Base-by-base conservation (phyloP, 2,888 invertebrate genomes). In the Desoria tigrina region DNA sequence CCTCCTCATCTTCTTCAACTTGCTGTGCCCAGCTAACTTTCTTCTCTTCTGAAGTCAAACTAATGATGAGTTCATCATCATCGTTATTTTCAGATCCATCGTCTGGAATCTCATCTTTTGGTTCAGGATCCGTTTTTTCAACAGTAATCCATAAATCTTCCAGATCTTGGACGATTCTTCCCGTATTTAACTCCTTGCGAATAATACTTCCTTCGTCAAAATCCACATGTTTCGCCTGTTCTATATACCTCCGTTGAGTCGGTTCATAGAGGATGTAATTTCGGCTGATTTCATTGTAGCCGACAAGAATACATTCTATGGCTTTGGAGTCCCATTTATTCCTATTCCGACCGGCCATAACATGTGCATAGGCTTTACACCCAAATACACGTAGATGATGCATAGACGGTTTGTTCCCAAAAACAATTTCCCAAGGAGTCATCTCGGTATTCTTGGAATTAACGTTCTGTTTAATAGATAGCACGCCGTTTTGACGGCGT, bases 401-500 rank as follows among this genome's bases (percentile, higher is more conserved):
- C 1, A 78, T 37, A 26, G 58, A 60, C 18, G 77, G 74, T 56
- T 75, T 75, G 53, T 68, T 74, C 2, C 68, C 57, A 55, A 63
- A 69, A 68, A 77, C 72, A 27, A 72, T 26, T 63, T 78, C 77
- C 61, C 63, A 76, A 9, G 71, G 71, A 1, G 76, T 77, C 23
- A 53, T 62, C 1, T 54, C 59, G 11, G 28, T 55, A 24, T 68
- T 68, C 21, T 28, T 65, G 6, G 63, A 56, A 37, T 26, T 65
- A 6, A 73, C 1, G 62, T 75, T 57, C 78, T 61, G 61, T 80
- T 80, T 7, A 78, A 58, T 4, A 79, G n/a, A 63, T 79, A 79
- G 7, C 75, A 77, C 14, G 79, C 78, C 24, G 78, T 78, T 27
- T 73, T 74, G 2, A 78, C 77, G 18, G 78, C 80, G 69, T 81